Percentiles rank a stretch among this genome's conserved stretches.
These are phyloP conservation scores for Diorhabda sublineata DNA, from an alignment of 1,140 invertebrate species.

Conservation along the genomic window DNA sequence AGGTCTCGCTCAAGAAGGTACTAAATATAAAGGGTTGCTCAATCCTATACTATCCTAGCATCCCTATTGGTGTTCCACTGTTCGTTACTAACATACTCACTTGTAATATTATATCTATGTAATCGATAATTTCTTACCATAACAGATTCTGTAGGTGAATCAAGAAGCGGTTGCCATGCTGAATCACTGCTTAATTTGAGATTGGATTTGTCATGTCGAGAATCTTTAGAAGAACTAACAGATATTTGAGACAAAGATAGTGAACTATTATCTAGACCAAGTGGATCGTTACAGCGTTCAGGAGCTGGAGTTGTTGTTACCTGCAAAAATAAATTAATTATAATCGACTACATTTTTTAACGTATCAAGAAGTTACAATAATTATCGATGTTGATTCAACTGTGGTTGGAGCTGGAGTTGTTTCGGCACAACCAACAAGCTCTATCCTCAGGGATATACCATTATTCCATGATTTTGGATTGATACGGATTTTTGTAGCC, in stretches of 20 bases:
- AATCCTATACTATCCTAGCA: no score
- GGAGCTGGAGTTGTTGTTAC: slow-evolving; percentile 9
- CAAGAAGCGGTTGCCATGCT: slow-evolving; percentile 59
- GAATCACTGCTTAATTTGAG: slow-evolving; percentile 49
- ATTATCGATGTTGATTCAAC: neutral
- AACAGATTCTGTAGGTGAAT: slow-evolving; percentile 61
- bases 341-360: slow-evolving; percentile 3
- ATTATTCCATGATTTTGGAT: slow-evolving; percentile 72
- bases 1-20: no score
- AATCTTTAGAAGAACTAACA: slow-evolving; percentile 41
- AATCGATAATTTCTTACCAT: slow-evolving; percentile 44
- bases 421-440: slow-evolving; percentile 64
- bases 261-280: slow-evolving; percentile 59
- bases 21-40: no score
- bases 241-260: slow-evolving; percentile 57
- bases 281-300: slow-evolving; percentile 55
- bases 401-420: neutral
- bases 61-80: no score
- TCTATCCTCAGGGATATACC: slow-evolving; percentile 70
- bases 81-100: neutral
- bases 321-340: neutral
- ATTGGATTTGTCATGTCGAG: slow-evolving; percentile 41
- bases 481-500: slow-evolving; percentile 64
- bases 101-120: no score
- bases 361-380: neutral